phyloP scores from a whole-genome alignment of 2,113 vertebrate genomes.

The Muscicapa adusta region DNA sequence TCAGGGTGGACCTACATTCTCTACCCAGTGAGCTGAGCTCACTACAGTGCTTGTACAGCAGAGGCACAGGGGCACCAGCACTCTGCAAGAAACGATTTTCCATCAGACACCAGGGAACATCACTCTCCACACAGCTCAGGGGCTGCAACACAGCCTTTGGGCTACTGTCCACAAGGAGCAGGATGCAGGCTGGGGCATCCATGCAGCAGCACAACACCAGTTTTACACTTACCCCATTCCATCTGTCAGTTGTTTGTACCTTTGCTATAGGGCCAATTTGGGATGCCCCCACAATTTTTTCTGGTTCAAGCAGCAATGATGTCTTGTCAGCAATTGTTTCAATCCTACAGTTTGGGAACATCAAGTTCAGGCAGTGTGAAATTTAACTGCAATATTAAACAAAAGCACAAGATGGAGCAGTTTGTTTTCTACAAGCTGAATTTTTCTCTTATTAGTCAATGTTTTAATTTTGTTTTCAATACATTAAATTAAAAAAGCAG shows the following conservation, averaged over 20 bases:
- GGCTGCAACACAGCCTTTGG: background rate
- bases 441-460: background rate
- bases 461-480: constrained; percentile 31
- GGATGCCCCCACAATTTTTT: background rate
- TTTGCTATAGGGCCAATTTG: background rate
- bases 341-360: background rate
- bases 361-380: background rate
- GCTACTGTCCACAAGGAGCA: background rate
- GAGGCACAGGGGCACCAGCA: background rate
- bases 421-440: background rate
- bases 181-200: background rate
- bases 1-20: background rate
- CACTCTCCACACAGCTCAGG: background rate
- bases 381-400: background rate
- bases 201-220: background rate
- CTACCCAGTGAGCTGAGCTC: background rate
- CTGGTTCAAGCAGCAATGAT: background rate
- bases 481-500: background rate
- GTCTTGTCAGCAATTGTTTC: background rate
- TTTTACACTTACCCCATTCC: background rate
- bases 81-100: background rate
- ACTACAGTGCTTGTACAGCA: fast-evolving
- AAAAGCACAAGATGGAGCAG: background rate
- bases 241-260: background rate
- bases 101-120: background rate